A percentile compares a stretch with the other conserved stretches of the same genome.
These are phyloP conservation scores for Antrozous pallidus DNA, from an alignment of 2,797 vertebrate genomes.

Conservation along the genomic window DNA sequence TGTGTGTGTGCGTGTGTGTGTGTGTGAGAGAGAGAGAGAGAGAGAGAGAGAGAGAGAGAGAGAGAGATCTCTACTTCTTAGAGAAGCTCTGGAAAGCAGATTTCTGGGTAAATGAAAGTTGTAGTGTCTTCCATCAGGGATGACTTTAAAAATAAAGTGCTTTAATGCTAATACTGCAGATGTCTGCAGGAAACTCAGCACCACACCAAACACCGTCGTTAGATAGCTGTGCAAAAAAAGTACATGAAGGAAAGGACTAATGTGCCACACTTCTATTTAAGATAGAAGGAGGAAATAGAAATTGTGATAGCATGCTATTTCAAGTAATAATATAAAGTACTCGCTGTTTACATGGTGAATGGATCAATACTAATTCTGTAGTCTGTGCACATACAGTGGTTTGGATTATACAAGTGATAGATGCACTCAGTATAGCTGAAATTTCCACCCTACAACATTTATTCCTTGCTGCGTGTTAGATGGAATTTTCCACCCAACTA, in stretches of 20 bases:
- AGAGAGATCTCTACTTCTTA: conserved; percentile 41
- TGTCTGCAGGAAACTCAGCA: conserved; percentile 85
- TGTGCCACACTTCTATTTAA: conserved; percentile 88
- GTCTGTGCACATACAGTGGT: conserved; percentile 86
- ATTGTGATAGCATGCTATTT: conserved; percentile 89
- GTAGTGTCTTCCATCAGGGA: conserved; percentile 83
- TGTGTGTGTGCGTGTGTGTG: neutral
- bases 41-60: neutral
- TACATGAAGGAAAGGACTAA: conserved; percentile 85
- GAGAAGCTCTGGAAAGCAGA: conserved; percentile 77
- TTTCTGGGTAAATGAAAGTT: conserved; percentile 82
- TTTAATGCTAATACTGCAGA: conserved; percentile 85
- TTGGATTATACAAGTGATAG: conserved; percentile 88
- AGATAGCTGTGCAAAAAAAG: conserved; percentile 86
- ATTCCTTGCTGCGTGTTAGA: conserved; percentile 84
- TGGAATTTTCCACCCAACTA: conserved; percentile 87
- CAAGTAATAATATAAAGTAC: conserved; percentile 89
- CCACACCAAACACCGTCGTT: conserved; percentile 82
- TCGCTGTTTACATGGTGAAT: conserved; percentile 88
- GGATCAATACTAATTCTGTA: conserved; percentile 88
- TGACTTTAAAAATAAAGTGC: conserved; percentile 85
- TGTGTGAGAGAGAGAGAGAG: neutral
- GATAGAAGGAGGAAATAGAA: conserved; percentile 88
- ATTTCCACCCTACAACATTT: conserved; percentile 86
- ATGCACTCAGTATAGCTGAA: conserved; percentile 84